Base-by-base conservation (phyloP, 2,888 invertebrate genomes). In the Aphrophora alni region DNA sequence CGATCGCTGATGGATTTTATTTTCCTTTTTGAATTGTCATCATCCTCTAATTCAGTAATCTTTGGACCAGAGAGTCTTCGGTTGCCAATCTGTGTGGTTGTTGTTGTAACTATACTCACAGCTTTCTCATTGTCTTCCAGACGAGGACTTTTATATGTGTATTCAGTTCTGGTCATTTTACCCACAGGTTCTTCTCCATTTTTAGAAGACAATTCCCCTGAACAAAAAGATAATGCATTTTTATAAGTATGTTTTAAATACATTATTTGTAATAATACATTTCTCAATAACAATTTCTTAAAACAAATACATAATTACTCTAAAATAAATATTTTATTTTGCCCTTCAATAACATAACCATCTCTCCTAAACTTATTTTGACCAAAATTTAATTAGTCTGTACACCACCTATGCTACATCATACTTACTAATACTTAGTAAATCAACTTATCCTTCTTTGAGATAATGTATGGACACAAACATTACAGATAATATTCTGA, bases 131-230 rank as follows among this genome's bases (percentile, higher is more conserved):
- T 82, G 12, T 84, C 83, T 71, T 84, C 82, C 38, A 82, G 83
- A 70, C 76, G 82, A 7, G 86, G 85, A n/a, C 85, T 84, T 68
- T 85, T 83, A 82, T 86, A 87, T 75, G 93, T 93, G 88, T 94
- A 94, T 83, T 93, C 92, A 10, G 93, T 93, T 83, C 93, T 91
- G 82, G 93, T 93, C 68, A 94, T 91, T 80, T 92, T 91, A 73
- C 93, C 93, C 75, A 91, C 90, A 0, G 94, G 94, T 86, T 92
- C 92, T 71, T 92, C 89, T 51, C 93, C 94, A 88, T 93, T 93
- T 86, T 92, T 91, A 85, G 93, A 90, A 83, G 93, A 92, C 80
- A 93, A 93, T 85, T 94, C 93, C 88, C 94, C 94, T 94, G 88
- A 79, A 86, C 87, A 78, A 75, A 82, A 80, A n/a, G n/a, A 77